phyloP scores from a whole-genome alignment of 1,140 invertebrate species.

The Euura lappo region DNA sequence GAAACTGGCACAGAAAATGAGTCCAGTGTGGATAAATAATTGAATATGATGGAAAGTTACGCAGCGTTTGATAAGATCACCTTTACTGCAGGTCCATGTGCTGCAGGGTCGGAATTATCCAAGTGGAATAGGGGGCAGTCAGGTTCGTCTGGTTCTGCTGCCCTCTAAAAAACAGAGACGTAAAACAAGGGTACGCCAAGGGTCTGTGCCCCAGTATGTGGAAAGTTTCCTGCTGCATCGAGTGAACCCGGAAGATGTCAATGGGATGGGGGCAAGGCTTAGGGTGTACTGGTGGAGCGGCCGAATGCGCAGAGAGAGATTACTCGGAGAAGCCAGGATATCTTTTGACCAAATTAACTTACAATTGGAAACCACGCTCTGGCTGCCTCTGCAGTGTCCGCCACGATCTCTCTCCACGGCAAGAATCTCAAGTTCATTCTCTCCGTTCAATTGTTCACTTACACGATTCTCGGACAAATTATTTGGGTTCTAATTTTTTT shows the following conservation, averaged over 20 bases:
- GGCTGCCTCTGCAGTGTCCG: slow-evolving; percentile 84
- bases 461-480: no score
- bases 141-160: slow-evolving; percentile 84
- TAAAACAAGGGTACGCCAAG: slow-evolving; percentile 89
- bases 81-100: slow-evolving; percentile 68
- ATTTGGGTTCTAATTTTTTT: no score
- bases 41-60: not conserved
- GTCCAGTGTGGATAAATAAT: no score
- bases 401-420: slow-evolving; percentile 64
- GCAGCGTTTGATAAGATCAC: not conserved
- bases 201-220: slow-evolving; percentile 89
- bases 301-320: slow-evolving; percentile 84
- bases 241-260: slow-evolving; percentile 92
- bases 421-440: not conserved
- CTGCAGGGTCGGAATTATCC: slow-evolving; percentile 85
- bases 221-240: slow-evolving; percentile 91
- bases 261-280: slow-evolving; percentile 86
- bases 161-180: slow-evolving; percentile 92
- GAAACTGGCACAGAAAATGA: no score
- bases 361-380: slow-evolving; percentile 87
- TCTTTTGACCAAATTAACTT: slow-evolving; percentile 88
- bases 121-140: slow-evolving; percentile 74
- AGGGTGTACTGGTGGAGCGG: slow-evolving; percentile 79
- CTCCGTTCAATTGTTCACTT: no score
- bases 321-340: slow-evolving; percentile 90